Conservation (phyloP, 2,888 invertebrate species). For the Caenorhabditis sinica region DNA sequence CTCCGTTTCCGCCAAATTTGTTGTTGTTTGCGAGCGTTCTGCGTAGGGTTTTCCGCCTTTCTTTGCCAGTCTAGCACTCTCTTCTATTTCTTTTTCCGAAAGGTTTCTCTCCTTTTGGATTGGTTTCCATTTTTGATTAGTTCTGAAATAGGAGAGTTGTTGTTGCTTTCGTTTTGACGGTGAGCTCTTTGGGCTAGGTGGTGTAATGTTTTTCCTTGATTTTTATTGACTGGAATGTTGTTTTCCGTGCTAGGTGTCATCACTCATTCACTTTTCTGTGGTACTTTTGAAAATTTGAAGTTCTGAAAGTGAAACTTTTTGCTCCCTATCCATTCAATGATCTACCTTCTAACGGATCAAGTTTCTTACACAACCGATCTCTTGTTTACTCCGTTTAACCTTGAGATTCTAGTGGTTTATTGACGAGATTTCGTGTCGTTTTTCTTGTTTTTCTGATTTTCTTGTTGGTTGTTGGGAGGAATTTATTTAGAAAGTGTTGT, state of each 20-base stretch:
- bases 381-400: conserved; percentile 38
- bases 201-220: neutral
- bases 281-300: neutral
- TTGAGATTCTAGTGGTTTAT: conserved; percentile 28
- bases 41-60: neutral
- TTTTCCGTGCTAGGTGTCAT: no score
- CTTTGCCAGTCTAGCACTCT: neutral
- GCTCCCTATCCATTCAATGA: conserved; percentile 2
- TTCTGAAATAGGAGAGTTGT: neutral
- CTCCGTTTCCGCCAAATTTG: conserved; percentile 15
- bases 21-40: conserved; percentile 39
- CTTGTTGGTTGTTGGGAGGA: no score
- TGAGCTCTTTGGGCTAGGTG: neutral
- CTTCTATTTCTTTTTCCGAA: neutral
- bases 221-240: neutral
- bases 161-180: neutral
- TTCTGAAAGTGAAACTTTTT: neutral
- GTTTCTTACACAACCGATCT: conserved; percentile 2
- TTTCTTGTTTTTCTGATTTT: neutral
- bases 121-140: neutral
- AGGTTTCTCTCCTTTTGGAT: neutral
- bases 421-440: conserved; percentile 16
- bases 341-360: conserved; percentile 18
- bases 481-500: no score
- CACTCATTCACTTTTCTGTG: no score